Base-by-base conservation (phyloP, 2,888 invertebrate genomes). In the Phymatocera aterrima region DNA sequence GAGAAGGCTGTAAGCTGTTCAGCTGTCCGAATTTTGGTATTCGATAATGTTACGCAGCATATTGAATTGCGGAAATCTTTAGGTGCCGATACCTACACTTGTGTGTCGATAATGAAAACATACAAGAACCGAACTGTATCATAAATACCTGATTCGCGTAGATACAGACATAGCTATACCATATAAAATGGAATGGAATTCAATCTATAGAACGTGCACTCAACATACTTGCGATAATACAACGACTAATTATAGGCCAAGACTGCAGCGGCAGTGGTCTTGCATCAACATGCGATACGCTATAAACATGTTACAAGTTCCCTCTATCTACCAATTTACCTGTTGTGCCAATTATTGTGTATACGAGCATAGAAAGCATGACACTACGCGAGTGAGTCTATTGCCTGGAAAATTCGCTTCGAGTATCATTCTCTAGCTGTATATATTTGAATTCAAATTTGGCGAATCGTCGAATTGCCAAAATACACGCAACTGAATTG, bases 161-260 rank as follows among this genome's bases (percentile, higher is more conserved):
- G 43, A 43, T 1, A 37, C 37, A 12, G 43, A 43, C 1, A 37
- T 64, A 37, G 61, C 61, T 37, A 12, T 28, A 8, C 18, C n/a
- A 18, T n/a, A 64, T n/a, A n/a, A n/a, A n/a, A n/a, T n/a, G 61
- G 61, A 64, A 64, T 64, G 61, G 61, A 64, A 64, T 64, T n/a
- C 61, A 64, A 64, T 64, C 37, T 64, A 64, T 37, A 64, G 15
- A 64, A 64, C 61, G 37, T 24, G 61, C 37, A 64, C 61, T 64
- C 10, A 64, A 31, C 61, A 64, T 21, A 64, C 61, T 64, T 31
- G 61, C 61, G 61, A 64, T 64, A 64, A 64, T 64, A 64, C 37
- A 18, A 64, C n/a, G n/a, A n/a, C 61, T 64, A 64, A 64, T 64
- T 64, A 37, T 37, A 64, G 61, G 61, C 61, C 37, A 34, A 15